A percentile compares a stretch with the other conserved stretches of the same genome.
Conservation (phyloP, 1,140 invertebrate genomes). For the Brachionus rubens region DNA sequence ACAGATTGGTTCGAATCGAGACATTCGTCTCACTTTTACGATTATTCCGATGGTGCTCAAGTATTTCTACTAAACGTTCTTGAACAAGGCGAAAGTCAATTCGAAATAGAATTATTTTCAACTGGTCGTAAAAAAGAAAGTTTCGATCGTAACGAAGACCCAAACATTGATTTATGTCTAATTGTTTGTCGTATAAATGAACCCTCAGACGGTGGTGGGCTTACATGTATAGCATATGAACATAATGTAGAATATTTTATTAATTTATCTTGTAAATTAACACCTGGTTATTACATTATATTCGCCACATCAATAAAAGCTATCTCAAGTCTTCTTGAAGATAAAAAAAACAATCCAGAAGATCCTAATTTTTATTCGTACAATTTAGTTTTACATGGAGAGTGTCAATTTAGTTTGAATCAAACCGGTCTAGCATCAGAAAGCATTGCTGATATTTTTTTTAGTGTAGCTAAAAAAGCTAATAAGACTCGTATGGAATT, state of each 20-base stretch:
- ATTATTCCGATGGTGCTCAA: not conserved
- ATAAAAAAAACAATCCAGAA: constrained; percentile 8
- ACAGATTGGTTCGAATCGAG: constrained; percentile 42
- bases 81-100: not conserved
- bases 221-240: constrained; percentile 12
- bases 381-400: constrained; percentile 38
- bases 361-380: constrained; percentile 27
- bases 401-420: constrained; percentile 28
- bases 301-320: constrained; percentile 41
- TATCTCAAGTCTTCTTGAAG: not conserved
- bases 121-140: constrained; percentile 25
- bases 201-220: not conserved
- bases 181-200: not conserved
- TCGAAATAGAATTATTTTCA: constrained; percentile 34
- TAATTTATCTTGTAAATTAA: constrained; percentile 20
- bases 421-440: not conserved
- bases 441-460: constrained; percentile 34
- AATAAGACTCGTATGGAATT: constrained; percentile 4
- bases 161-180: constrained; percentile 24
- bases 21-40: constrained; percentile 42
- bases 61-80: constrained; percentile 18
- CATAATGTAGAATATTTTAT: constrained; percentile 45
- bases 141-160: constrained; percentile 26
- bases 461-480: constrained; percentile 1
- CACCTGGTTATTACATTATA: constrained; percentile 21